These are phyloP conservation scores for Thaumatotibia leucotreta DNA, from an alignment of 1,140 invertebrate species.

Conservation along the genomic window DNA sequence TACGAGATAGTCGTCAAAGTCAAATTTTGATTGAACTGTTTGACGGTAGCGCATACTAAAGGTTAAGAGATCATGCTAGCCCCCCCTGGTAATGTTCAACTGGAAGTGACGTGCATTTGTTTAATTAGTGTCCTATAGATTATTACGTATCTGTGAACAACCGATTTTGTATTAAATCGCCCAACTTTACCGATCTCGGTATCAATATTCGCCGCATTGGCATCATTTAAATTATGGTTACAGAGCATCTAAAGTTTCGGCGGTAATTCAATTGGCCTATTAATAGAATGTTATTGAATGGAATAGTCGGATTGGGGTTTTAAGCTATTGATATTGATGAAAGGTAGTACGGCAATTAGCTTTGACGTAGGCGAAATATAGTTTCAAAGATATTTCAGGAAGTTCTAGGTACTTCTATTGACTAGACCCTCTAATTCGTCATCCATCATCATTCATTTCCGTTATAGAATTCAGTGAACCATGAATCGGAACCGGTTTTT, in stretches of 20 bases:
- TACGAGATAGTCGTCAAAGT: too few relatives aligned
- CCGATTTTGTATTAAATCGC: not conserved
- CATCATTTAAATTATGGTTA: not conserved
- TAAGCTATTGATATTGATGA: not conserved
- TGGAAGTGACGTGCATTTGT: too few relatives aligned
- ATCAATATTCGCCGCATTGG: conserved; percentile 7
- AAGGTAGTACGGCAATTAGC: not conserved
- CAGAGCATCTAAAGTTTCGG: not conserved
- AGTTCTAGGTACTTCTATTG: too few relatives aligned
- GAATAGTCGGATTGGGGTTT: not conserved
- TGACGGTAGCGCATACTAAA: too few relatives aligned
- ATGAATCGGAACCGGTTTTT: too few relatives aligned
- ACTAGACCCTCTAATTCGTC: too few relatives aligned
- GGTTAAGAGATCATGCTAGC: too few relatives aligned
- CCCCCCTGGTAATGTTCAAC: too few relatives aligned
- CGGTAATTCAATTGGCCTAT: not conserved
- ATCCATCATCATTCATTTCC: too few relatives aligned
- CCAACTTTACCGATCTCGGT: not conserved
- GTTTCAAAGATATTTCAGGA: too few relatives aligned
- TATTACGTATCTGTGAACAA: not conserved
- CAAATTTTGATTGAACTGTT: too few relatives aligned
- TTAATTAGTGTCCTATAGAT: not conserved
- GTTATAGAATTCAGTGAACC: too few relatives aligned
- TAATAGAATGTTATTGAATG: not conserved
- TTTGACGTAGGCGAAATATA: not conserved